These are phyloP conservation scores for Incurvaria masculella DNA, from an alignment of 2,888 invertebrate species.

Conservation along the genomic window DNA sequence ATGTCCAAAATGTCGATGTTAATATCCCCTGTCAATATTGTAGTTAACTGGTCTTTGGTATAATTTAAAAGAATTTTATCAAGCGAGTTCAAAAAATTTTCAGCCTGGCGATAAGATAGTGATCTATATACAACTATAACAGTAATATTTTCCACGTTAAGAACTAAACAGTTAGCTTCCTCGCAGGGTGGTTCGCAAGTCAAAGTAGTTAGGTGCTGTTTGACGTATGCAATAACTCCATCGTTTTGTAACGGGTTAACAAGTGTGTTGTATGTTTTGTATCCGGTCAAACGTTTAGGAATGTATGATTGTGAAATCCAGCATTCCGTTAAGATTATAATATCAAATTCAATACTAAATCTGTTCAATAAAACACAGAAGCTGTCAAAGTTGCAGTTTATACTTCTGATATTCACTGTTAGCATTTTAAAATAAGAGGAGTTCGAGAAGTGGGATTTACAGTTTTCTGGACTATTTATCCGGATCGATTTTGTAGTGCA, in stretches of 20 bases:
- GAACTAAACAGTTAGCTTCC: neutral
- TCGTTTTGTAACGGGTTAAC: neutral
- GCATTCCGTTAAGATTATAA: constrained; percentile 3
- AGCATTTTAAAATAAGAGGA: neutral
- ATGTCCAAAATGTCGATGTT: neutral
- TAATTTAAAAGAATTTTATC: neutral
- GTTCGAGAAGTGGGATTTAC: neutral
- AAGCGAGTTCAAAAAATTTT: neutral
- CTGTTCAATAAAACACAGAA: neutral
- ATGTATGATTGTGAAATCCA: neutral
- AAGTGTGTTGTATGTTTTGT: neutral
- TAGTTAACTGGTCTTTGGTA: neutral
- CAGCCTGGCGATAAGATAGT: neutral
- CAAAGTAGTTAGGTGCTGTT: neutral
- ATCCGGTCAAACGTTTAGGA: neutral
- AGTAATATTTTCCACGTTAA: neutral
- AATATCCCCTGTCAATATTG: neutral
- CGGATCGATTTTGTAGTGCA: too few species aligned
- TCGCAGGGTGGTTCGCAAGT: neutral
- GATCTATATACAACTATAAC: neutral
- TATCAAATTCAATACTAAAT: neutral
- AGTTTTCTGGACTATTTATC: neutral
- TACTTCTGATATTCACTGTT: constrained; percentile 2
- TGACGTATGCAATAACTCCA: constrained; percentile 3
- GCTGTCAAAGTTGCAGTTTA: neutral